A percentile compares a stretch with the other conserved stretches of the same genome.
phyloP scores from a whole-genome alignment of 2,113 vertebrate species.

The Empidonax alnorum region DNA sequence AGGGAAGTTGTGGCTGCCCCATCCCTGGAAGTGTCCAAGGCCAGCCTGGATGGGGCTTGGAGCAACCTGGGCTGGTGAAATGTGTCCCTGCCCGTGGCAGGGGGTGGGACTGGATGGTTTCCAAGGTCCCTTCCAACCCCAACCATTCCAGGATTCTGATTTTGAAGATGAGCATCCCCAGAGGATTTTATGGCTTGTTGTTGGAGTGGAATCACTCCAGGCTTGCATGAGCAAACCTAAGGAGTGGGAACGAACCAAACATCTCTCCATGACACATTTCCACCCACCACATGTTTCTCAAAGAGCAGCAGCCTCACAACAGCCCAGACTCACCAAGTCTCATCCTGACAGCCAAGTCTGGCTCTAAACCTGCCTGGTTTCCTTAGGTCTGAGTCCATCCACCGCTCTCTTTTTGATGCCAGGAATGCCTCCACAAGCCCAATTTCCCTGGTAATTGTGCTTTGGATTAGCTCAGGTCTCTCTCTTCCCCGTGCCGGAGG shows the following conservation, averaged over 20 bases:
- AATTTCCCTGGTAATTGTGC: background rate
- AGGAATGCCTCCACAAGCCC: background rate
- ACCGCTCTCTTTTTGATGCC: background rate
- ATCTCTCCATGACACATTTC: background rate
- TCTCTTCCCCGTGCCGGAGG: background rate
- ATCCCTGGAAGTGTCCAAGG: background rate
- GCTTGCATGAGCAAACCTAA: background rate
- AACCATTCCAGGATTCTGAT: background rate
- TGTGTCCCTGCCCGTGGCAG: background rate
- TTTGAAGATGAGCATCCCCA: accelerated
- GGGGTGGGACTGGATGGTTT: background rate
- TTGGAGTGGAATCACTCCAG: background rate
- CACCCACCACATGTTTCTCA: background rate
- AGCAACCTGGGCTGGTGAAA: background rate
- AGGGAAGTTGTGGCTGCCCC: background rate
- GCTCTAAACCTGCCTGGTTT: background rate
- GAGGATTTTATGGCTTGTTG: background rate
- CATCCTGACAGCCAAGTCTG: background rate
- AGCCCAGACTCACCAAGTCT: background rate
- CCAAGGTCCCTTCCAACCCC: background rate
- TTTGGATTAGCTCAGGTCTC: background rate
- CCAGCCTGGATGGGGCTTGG: background rate
- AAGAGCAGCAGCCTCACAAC: background rate
- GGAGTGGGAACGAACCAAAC: background rate
- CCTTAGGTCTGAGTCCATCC: background rate